Percentiles rank a stretch among this genome's conserved stretches.
phyloP scores from a whole-genome alignment of 2,113 vertebrate genomes.

The Geococcyx californianus region DNA sequence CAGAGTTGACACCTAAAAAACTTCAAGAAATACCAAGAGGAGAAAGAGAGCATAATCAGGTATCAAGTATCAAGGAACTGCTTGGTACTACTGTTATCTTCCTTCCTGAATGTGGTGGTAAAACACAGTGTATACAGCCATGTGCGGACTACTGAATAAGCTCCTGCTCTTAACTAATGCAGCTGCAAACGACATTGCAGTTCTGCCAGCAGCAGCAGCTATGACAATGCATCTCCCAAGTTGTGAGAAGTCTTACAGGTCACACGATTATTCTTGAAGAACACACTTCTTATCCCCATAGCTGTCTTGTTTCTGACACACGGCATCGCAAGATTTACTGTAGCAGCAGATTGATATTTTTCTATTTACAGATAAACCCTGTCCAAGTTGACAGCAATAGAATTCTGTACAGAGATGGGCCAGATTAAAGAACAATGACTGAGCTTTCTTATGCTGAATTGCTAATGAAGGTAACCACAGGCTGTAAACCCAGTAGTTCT shows the following conservation, averaged over 20 bases:
- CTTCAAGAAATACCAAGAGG: neutral
- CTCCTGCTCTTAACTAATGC: fast-evolving
- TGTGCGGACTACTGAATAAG: neutral
- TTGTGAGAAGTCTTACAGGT: neutral
- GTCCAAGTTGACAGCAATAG: neutral
- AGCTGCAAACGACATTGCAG: neutral
- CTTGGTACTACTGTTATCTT: neutral
- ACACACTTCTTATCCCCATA: neutral
- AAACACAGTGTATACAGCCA: neutral
- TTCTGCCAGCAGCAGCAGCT: neutral
- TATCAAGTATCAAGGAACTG: neutral
- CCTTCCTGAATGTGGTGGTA: neutral
- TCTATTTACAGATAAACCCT: neutral
- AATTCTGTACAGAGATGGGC: neutral
- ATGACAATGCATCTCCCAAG: fast-evolving
- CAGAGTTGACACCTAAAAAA: neutral
- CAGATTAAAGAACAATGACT: neutral
- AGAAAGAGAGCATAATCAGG: neutral
- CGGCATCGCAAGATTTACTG: neutral
- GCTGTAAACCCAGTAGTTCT: neutral
- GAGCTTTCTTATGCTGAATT: neutral
- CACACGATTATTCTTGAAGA: neutral
- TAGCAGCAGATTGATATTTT: neutral
- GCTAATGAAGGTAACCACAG: neutral
- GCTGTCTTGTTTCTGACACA: neutral